These are phyloP conservation scores for Apteryx mantelli DNA, from an alignment of 2,113 vertebrate species.

Conservation along the genomic window DNA sequence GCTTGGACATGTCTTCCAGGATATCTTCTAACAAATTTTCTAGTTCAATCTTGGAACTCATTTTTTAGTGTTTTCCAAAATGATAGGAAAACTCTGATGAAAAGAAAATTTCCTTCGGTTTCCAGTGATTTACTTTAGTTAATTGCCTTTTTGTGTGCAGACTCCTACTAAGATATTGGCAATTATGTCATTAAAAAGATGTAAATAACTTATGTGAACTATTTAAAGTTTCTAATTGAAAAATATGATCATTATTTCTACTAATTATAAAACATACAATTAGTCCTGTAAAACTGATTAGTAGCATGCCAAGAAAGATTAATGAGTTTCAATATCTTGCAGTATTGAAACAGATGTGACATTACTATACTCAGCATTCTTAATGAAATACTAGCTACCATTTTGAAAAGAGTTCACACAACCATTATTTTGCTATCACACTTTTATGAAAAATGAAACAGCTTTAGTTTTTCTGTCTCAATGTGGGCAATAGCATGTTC, in stretches of 20 bases:
- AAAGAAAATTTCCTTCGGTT: neutral
- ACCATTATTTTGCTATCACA: neutral
- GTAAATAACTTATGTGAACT: neutral
- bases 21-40: neutral
- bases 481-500: neutral
- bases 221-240: neutral
- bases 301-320: neutral
- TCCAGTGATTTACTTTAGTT: neutral
- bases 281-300: neutral
- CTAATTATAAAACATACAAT: neutral
- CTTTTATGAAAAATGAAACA: neutral
- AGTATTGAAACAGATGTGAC: neutral
- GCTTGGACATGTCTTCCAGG: too few relatives aligned
- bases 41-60: neutral
- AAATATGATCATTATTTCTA: neutral
- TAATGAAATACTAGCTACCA: neutral
- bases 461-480: neutral
- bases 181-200: neutral
- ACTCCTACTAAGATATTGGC: neutral
- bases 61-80: neutral
- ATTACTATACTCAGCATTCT: neutral
- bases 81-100: neutral
- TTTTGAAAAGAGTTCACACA: neutral
- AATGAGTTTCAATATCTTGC: neutral
- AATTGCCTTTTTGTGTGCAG: neutral